Evolutionary conservation across 2,888 invertebrate genomes (phyloP).

Genomic region (Gasteruption jaculator): DNA sequence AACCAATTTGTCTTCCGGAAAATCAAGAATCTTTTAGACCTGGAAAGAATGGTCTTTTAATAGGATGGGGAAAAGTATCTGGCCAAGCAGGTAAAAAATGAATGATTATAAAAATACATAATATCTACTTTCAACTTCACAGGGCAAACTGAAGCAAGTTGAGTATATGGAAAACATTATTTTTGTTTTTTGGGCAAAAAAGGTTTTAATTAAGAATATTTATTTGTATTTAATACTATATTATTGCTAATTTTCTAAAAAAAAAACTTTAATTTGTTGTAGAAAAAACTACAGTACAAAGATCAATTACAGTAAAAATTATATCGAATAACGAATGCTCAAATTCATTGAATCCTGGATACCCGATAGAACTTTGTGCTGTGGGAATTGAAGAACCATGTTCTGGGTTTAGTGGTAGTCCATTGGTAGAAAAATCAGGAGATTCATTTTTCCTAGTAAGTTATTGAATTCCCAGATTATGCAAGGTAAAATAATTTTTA

Average conservation of each 20-base stretch:
- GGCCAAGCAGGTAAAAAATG: slow-evolving; percentile 53
- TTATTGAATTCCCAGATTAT: slow-evolving; percentile 6
- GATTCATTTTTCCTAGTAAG: slow-evolving; percentile 64
- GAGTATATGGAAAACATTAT: too few relatives aligned
- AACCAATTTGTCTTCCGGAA: slow-evolving; percentile 66
- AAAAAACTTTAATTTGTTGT: slow-evolving; percentile 18
- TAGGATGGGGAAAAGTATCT: slow-evolving; percentile 73
- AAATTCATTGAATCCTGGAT: slow-evolving; percentile 59
- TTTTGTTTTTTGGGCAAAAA: too few relatives aligned
- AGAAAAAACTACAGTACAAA: slow-evolving; percentile 53
- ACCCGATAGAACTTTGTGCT: slow-evolving; percentile 66
- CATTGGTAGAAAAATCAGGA: slow-evolving; percentile 61
- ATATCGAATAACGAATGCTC: slow-evolving; percentile 64
- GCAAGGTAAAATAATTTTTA: slow-evolving; percentile 1
- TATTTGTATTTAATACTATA: slow-evolving; percentile 2
- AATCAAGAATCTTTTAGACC: slow-evolving; percentile 42
- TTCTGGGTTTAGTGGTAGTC: slow-evolving; percentile 76
- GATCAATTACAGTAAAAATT: slow-evolving; percentile 63
- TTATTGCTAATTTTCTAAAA: too few relatives aligned
- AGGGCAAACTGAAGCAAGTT: too few relatives aligned
- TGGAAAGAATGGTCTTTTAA: slow-evolving; percentile 57
- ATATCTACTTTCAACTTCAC: too few relatives aligned
- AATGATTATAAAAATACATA: too few relatives aligned
- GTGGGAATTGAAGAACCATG: slow-evolving; percentile 72
- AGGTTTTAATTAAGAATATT: too few relatives aligned